Conservation (phyloP, 2,888 invertebrate species). For the Drosophila fungiperda region DNA sequence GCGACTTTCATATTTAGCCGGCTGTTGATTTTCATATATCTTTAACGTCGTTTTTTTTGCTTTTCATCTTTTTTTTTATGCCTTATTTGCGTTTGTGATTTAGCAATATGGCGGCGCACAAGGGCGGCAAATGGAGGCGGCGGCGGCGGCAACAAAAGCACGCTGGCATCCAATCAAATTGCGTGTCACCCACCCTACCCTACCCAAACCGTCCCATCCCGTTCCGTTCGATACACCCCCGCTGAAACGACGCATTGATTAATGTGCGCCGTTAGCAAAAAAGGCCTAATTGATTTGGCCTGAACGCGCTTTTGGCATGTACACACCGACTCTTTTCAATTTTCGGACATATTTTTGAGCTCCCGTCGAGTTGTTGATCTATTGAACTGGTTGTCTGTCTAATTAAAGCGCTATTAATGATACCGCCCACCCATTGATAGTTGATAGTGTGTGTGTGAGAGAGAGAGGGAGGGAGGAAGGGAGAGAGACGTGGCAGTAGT, state of each 20-base stretch:
- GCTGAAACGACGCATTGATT: constrained; percentile 62
- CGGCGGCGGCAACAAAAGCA: constrained; percentile 66
- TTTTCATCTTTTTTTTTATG: constrained; percentile 42
- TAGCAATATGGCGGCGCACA: constrained; percentile 68
- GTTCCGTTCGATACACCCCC: constrained; percentile 9
- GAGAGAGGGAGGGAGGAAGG: neutral
- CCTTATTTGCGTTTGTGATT: constrained; percentile 78
- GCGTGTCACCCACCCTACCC: constrained; percentile 25
- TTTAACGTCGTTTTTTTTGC: constrained; percentile 35
- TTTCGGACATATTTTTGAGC: constrained; percentile 10
- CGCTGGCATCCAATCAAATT: constrained; percentile 64
- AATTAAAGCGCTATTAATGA: constrained; percentile 71
- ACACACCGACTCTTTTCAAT: constrained; percentile 10
- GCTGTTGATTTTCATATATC: constrained; percentile 71
- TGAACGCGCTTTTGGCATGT: constrained; percentile 2
- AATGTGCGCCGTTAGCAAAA: constrained; percentile 52
- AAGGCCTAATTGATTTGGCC: constrained; percentile 71
- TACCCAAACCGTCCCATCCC: neutral
- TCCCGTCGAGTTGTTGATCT: constrained; percentile 47
- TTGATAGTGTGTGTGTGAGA: no score
- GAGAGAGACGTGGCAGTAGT: no score
- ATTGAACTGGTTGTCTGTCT: constrained; percentile 51
- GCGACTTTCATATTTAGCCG: constrained; percentile 78
- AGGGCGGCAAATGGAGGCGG: constrained; percentile 61
- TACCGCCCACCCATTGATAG: constrained; percentile 66